phyloP scores from a whole-genome alignment of 2,888 invertebrate genomes.

The Nomada goodeniana region DNA sequence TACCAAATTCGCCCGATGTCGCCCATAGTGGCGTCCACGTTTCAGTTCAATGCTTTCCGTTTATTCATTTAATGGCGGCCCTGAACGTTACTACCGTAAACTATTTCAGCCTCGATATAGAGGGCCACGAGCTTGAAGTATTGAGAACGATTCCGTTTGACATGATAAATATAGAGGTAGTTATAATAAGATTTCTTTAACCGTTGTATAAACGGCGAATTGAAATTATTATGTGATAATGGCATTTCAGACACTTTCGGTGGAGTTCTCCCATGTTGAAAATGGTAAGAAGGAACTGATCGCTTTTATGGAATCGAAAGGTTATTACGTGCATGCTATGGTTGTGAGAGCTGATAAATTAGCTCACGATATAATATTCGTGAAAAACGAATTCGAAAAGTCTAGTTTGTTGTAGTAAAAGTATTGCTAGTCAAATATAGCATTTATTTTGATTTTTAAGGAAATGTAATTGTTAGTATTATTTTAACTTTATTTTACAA shows the following conservation, averaged over 20 bases:
- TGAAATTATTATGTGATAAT: not conserved
- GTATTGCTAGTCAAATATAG: not conserved
- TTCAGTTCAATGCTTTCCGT: slow-evolving; percentile 85
- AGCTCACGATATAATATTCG: slow-evolving; percentile 85
- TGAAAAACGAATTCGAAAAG: slow-evolving; percentile 71
- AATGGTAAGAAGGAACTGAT: slow-evolving; percentile 79
- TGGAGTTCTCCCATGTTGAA: slow-evolving; percentile 84
- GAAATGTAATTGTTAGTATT: not conserved
- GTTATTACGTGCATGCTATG: slow-evolving; percentile 82
- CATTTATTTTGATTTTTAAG: not conserved
- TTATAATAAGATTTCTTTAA: not conserved
- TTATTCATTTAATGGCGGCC: slow-evolving; percentile 85
- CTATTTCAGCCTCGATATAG: slow-evolving; percentile 86
- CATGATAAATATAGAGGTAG: slow-evolving; percentile 84
- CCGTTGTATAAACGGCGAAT: no score
- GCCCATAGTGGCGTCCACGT: slow-evolving; percentile 76
- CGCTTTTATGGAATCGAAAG: slow-evolving; percentile 82
- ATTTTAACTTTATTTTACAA: slow-evolving; percentile 65
- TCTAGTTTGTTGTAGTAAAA: not conserved
- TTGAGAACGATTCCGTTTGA: slow-evolving; percentile 86
- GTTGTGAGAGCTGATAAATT: slow-evolving; percentile 83
- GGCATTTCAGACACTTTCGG: slow-evolving; percentile 81
- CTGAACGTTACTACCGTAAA: slow-evolving; percentile 85
- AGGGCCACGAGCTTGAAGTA: slow-evolving; percentile 85
- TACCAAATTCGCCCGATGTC: slow-evolving; percentile 70